Evolutionary conservation across 1,140 invertebrate species (phyloP).

Genomic region (Tenebrio molitor): DNA sequence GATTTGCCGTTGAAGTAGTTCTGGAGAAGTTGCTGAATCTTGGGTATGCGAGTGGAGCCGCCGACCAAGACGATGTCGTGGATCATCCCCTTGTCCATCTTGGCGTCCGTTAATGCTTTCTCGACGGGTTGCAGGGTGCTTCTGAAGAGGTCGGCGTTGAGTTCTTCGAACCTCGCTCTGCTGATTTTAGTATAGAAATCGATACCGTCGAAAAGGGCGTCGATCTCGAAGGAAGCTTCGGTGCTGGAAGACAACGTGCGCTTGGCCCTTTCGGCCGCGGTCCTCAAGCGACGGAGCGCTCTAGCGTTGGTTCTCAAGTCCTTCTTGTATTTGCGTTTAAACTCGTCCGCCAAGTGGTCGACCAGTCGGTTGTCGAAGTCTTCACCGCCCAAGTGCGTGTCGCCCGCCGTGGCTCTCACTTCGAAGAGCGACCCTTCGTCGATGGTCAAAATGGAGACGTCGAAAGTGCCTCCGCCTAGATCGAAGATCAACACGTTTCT

Average conservation of each 20-base stretch:
- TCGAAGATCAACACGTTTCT: slow-evolving; percentile 74
- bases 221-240: slow-evolving; percentile 80
- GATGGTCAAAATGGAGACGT: slow-evolving; percentile 83
- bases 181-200: slow-evolving; percentile 71
- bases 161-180: slow-evolving; percentile 78
- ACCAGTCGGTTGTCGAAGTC: slow-evolving; percentile 78
- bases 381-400: slow-evolving; percentile 71
- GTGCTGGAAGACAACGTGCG: slow-evolving; percentile 80
- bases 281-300: slow-evolving; percentile 76
- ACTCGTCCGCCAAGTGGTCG: slow-evolving; percentile 71
- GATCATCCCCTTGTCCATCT: slow-evolving; percentile 75
- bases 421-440: slow-evolving; percentile 76
- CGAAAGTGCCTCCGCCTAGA: slow-evolving; percentile 75
- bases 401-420: slow-evolving; percentile 76
- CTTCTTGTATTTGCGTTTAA: slow-evolving; percentile 67
- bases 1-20: slow-evolving; percentile 79
- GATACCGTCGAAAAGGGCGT: slow-evolving; percentile 77
- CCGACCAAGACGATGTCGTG: slow-evolving; percentile 79
- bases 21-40: slow-evolving; percentile 76
- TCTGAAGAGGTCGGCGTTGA: slow-evolving; percentile 77
- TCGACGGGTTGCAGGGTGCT: slow-evolving; percentile 78
- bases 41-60: slow-evolving; percentile 77
- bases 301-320: slow-evolving; percentile 67
- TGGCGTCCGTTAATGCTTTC: slow-evolving; percentile 77
- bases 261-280: slow-evolving; percentile 85